phyloP scores from a whole-genome alignment of 1,140 invertebrate species.

The Brachionus paranguensis region DNA sequence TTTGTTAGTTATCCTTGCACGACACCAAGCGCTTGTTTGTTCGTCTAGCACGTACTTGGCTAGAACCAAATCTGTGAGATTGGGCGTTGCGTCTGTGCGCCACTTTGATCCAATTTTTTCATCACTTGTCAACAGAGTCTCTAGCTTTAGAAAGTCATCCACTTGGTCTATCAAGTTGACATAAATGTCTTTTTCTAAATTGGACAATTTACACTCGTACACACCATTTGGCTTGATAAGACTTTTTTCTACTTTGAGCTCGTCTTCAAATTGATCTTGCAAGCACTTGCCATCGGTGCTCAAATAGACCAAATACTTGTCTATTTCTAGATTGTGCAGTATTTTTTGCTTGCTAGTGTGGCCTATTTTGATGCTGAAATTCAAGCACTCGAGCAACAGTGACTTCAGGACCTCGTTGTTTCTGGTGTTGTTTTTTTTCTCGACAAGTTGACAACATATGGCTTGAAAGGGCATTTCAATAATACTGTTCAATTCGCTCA shows the following conservation, averaged over 20 bases:
- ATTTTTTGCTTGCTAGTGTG: not conserved
- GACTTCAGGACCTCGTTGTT: constrained; percentile 1
- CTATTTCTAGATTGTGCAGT: not conserved
- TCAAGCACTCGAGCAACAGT: not conserved
- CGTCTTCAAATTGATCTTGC: constrained; percentile 15
- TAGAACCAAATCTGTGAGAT: not conserved
- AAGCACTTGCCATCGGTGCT: not conserved
- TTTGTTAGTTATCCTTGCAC: not conserved
- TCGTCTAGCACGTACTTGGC: not conserved
- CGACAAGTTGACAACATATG: constrained; percentile 15
- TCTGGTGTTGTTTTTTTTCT: constrained; percentile 14
- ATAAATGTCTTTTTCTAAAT: not conserved
- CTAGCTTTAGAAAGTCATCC: not conserved
- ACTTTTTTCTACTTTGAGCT: not conserved
- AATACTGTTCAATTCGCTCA: not conserved
- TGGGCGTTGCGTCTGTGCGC: not conserved
- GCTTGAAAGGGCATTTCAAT: constrained; percentile 22
- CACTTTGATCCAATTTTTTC: not conserved
- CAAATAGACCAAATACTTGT: constrained; percentile 12
- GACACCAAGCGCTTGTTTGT: not conserved
- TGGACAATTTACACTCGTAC: constrained; percentile 2
- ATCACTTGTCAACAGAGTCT: not conserved
- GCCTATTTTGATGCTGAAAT: not conserved
- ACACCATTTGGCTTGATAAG: not conserved
- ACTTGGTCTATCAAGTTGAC: not conserved